Evolutionary conservation across 2,113 vertebrate genomes (phyloP), one percentile per base, ranked within the genome.

Genomic region (Dasyornis broadbenti): DNA sequence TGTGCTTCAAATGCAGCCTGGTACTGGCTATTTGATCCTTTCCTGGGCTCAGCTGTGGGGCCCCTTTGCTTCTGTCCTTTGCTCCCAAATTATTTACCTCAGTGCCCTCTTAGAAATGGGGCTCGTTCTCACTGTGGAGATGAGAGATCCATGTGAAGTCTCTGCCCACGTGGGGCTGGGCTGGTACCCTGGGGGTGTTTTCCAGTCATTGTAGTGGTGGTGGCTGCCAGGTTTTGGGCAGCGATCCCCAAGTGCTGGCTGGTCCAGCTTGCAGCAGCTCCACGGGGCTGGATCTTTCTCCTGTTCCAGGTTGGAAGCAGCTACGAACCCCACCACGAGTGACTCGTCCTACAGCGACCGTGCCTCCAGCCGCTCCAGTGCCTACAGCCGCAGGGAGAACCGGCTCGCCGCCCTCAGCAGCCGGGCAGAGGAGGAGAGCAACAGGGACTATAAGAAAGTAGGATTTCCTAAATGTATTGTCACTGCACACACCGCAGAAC

Each of bases 401-500:
- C 98, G 99, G 31, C 96, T 99, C 30, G 98, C 98, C 11, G 97
- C 98, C 31, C 97, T 99, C 82, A 98, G 98, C 92, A 98, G 98
- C 95, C 98, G 97, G 11, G 94, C 96, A 3, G 98, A 99, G 22
- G 98, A 99, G 44, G 99, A 99, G 78, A 86, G 94, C 30, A 96
- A 96, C 96, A 99, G 98, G 94, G 99, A 99, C 97, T 99, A 99
- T 16, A 99, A 98, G 97, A 99, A 98, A 97, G 99, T 99, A 97
- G 88, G 96, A 24, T 2, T 56, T 49, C 40, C 31, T 50, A 19
- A 44, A 26, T 6, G 37, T 27, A 0, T 17, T 78, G 53, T 30
- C 47, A 22, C 44, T 52, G 49, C 49, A 22, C 21, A 18, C 15
- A 7, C 45, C 5, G 2, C 20, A 28, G 44, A 63, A 76, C 49